A percentile compares a stretch with the other conserved stretches of the same genome.
Evolutionary conservation across 2,888 invertebrate genomes (phyloP).

Genomic region (Gari tellinella): DNA sequence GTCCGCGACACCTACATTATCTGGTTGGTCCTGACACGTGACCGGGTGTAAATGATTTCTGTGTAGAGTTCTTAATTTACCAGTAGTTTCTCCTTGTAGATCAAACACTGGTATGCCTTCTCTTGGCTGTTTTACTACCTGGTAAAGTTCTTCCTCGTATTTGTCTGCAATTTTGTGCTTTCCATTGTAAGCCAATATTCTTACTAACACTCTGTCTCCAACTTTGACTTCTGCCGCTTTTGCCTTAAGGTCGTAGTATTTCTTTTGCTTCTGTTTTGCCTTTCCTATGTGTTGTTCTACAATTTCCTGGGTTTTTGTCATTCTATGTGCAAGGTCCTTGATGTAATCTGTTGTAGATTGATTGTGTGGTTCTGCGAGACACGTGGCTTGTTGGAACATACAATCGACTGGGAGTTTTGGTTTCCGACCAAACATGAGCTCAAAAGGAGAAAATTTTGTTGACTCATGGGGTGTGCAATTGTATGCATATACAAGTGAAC

Average conservation of each 20-base stretch:
- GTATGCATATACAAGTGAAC: slow-evolving; percentile 15
- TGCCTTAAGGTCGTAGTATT: slow-evolving; percentile 12
- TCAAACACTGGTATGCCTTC: too few species aligned
- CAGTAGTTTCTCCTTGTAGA: neutral
- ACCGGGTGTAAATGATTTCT: slow-evolving; percentile 10
- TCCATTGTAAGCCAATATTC: too few species aligned
- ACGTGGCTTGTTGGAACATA: slow-evolving; percentile 18
- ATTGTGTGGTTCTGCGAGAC: neutral
- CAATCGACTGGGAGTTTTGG: slow-evolving; percentile 42
- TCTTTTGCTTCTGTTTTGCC: slow-evolving; percentile 14
- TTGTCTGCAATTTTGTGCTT: too few species aligned
- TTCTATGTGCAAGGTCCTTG: neutral
- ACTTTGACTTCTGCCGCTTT: neutral
- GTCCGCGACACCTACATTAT: too few species aligned
- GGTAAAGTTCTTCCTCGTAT: slow-evolving; percentile 17
- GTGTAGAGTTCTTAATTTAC: neutral
- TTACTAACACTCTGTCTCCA: slow-evolving; percentile 20
- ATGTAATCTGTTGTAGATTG: neutral
- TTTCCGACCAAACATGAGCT: slow-evolving; percentile 34
- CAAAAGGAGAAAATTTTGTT: slow-evolving; percentile 36
- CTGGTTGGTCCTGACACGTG: too few species aligned
- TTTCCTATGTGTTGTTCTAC: slow-evolving; percentile 3
- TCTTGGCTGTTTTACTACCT: slow-evolving; percentile 21
- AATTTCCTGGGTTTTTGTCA: slow-evolving; percentile 3
- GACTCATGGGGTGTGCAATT: slow-evolving; percentile 31